Evolutionary conservation across 2,888 invertebrate species (phyloP).

Genomic region (Synergus japonicus): DNA sequence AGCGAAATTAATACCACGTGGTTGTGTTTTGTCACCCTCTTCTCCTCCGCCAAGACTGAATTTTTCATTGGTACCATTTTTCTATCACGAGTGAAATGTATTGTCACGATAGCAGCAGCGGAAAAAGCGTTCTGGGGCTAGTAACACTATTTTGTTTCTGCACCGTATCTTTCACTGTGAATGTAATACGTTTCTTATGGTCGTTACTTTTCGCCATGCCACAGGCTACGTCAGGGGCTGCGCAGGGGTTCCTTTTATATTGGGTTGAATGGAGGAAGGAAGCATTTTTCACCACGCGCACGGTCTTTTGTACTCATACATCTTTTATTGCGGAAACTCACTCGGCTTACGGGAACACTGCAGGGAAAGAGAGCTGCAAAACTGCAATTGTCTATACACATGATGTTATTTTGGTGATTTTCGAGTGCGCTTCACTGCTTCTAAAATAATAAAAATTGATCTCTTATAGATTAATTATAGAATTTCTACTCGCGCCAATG

Average conservation of each 20-base stretch:
- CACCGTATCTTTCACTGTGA: slow-evolving; percentile 1
- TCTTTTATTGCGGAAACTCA: slow-evolving; percentile 26
- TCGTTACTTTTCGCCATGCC: not conserved
- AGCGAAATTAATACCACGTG: not conserved
- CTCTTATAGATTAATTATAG: not conserved
- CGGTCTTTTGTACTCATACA: slow-evolving; percentile 32
- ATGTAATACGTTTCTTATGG: slow-evolving; percentile 29
- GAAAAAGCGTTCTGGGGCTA: not conserved
- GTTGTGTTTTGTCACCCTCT: slow-evolving; percentile 35
- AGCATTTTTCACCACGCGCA: slow-evolving; percentile 24
- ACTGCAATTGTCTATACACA: slow-evolving; percentile 15
- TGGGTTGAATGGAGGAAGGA: slow-evolving; percentile 26
- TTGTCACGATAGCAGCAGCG: not conserved
- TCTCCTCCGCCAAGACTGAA: not conserved
- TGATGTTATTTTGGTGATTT: not conserved
- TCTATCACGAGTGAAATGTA: slow-evolving; percentile 34
- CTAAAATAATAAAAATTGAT: not conserved
- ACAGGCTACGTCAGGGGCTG: not conserved
- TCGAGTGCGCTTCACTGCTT: not conserved
- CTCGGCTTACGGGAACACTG: slow-evolving; percentile 2
- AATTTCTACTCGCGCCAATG: slow-evolving; percentile 30
- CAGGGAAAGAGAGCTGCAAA: not conserved
- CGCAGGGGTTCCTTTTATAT: slow-evolving; percentile 25
- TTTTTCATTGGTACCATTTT: slow-evolving; percentile 18
- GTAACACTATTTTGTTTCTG: slow-evolving; percentile 6